Evolutionary conservation across 1,140 invertebrate genomes (phyloP).

Genomic region (Leptopilina clavipes): DNA sequence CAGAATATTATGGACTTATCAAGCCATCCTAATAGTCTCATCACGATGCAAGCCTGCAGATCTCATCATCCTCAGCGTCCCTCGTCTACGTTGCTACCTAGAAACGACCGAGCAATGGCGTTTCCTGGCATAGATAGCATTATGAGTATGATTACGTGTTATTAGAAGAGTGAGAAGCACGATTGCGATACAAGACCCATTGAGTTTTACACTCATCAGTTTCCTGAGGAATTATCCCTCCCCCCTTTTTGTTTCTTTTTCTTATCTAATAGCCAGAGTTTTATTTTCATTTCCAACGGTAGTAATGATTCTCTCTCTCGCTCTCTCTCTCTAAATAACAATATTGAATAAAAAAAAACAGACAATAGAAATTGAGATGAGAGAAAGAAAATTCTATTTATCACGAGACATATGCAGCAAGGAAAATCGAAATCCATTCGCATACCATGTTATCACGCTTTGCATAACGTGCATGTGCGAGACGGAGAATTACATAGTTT

Average conservation of each 20-base stretch:
- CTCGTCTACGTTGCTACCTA: conserved; percentile 52
- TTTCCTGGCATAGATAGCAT: conserved; percentile 63
- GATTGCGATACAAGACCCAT: not conserved
- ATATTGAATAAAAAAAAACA: too few relatives aligned
- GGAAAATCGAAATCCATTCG: conserved; percentile 26
- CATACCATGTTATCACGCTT: conserved; percentile 29
- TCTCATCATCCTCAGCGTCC: conserved; percentile 68
- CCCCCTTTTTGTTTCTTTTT: not conserved
- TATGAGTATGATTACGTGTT: conserved; percentile 64
- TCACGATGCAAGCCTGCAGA: conserved; percentile 73
- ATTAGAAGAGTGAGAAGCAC: conserved; percentile 47
- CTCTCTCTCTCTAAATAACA: too few relatives aligned
- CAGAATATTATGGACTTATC: conserved; percentile 73
- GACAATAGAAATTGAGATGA: too few relatives aligned
- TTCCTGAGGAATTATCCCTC: not conserved
- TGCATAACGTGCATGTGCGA: conserved; percentile 39
- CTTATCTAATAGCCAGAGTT: not conserved
- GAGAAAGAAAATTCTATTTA: not conserved
- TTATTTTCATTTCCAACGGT: too few relatives aligned
- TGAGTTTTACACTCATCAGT: conserved; percentile 7
- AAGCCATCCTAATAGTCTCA: conserved; percentile 73
- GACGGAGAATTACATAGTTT: conserved; percentile 67
- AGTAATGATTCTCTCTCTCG: too few relatives aligned
- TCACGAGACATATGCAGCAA: conserved; percentile 21
- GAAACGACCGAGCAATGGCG: conserved; percentile 62